A percentile compares a stretch with the other conserved stretches of the same genome.
phyloP scores from a whole-genome alignment of 2,888 invertebrate species.

The Nephrotoma flavescens region DNA sequence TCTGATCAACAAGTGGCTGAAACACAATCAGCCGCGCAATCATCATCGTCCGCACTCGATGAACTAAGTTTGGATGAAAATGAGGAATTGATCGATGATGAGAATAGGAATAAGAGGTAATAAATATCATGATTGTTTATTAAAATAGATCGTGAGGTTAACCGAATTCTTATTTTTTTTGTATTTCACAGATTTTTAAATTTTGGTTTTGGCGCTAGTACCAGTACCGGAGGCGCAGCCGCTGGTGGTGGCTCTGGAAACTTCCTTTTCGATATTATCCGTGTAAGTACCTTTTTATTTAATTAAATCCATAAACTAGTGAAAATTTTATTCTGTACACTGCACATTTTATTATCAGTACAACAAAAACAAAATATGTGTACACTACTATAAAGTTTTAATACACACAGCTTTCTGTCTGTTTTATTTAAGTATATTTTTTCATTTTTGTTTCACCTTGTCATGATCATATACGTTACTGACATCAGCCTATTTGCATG shows the following conservation, averaged over 20 bases:
- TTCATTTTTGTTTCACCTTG: not conserved
- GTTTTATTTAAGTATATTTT: not conserved
- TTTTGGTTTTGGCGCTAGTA: conserved; percentile 42
- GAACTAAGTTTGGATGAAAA: conserved; percentile 45
- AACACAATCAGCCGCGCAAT: conserved; percentile 36
- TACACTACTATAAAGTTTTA: not conserved
- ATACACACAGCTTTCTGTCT: not conserved
- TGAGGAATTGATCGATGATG: conserved; percentile 54
- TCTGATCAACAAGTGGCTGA: conserved; percentile 38
- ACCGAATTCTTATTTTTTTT: not conserved
- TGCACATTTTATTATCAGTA: not conserved
- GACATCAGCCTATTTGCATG: not conserved
- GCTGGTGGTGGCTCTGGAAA: conserved; percentile 65
- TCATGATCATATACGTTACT: not conserved
- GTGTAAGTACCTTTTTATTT: conserved; percentile 45
- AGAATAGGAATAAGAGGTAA: conserved; percentile 65
- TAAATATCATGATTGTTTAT: not conserved
- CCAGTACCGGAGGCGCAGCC: conserved; percentile 31
- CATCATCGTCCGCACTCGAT: conserved; percentile 41
- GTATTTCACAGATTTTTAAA: conserved; percentile 40
- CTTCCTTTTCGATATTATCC: conserved; percentile 76
- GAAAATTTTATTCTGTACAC: not conserved
- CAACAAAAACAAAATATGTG: not conserved
- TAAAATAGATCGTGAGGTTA: too few relatives aligned
- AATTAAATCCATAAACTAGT: not conserved